Evolutionary conservation across 2,888 invertebrate species (phyloP).

Genomic region (Julus scanicus): DNA sequence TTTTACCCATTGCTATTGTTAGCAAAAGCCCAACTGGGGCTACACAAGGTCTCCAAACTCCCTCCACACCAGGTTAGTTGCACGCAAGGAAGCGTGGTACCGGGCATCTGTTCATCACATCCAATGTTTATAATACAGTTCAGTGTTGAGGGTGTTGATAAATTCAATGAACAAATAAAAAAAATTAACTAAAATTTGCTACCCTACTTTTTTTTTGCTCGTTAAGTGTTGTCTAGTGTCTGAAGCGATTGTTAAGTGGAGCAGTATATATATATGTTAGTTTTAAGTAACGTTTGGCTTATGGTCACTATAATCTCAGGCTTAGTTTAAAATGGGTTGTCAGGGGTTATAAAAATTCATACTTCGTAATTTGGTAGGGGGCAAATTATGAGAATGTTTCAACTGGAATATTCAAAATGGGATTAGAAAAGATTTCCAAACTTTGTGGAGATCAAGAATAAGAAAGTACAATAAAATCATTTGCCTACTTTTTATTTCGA

Average conservation of each 20-base stretch:
- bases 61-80: slow-evolving; percentile 2
- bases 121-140: neutral
- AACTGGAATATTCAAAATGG: too few relatives aligned
- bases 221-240: neutral
- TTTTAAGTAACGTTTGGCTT: too few relatives aligned
- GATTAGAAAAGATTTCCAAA: too few relatives aligned
- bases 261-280: too few relatives aligned
- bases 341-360: too few relatives aligned
- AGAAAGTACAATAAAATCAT: too few relatives aligned
- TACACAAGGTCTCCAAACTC: neutral
- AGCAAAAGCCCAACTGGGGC: neutral
- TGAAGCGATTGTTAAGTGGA: neutral
- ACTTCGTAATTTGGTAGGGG: too few relatives aligned
- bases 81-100: slow-evolving; percentile 36
- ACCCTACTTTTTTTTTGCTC: neutral
- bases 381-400: too few relatives aligned
- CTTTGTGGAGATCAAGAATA: too few relatives aligned
- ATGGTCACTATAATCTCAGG: too few relatives aligned
- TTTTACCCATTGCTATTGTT: neutral
- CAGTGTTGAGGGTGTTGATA: neutral
- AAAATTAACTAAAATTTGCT: slow-evolving; percentile 24
- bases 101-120: neutral
- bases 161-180: neutral
- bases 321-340: too few relatives aligned
- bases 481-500: too few relatives aligned